Base-by-base conservation (phyloP, 2,113 vertebrate species). In the Phyllopteryx taeniolatus region DNA sequence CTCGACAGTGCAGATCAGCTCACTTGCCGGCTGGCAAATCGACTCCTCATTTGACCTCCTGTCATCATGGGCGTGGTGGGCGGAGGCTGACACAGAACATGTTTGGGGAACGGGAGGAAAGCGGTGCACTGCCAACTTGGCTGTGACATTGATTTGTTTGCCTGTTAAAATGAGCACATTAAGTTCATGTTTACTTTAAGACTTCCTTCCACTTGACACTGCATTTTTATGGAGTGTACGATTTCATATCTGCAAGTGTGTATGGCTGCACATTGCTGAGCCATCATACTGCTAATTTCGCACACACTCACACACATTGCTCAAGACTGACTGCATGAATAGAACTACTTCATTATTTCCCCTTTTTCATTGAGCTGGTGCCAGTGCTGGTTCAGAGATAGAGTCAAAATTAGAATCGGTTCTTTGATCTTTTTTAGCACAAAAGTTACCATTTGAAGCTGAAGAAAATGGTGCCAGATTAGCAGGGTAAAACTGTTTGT, bases 361-460 rank as follows among this genome's bases (percentile, higher is more conserved):
- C 53, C 15, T 56, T 54, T 56, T 56, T 4, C n/a, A 22, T 3
- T 4, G 2, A 22, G 53, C 53, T 19, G 17, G 49, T 51, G 49
- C 49, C 49, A 51, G 49, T 19, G 17, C 17, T 56, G 20, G 9
- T 56, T 56, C 53, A 56, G 53, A n/a, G 20, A 8, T 4, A 10
- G 20, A 56, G 10, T 56, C 53, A 22, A 56, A 20, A 22, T 56
- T 56, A 22, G 20, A 20, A 22, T n/a, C 8, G 20, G 20, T 1
- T 56, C 53, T 54, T 54, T 56, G 53, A 56, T 56, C 53, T 56
- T n/a, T 22, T 56, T 56, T 56, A 56, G 53, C 20, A 56, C 53
- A 10, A 56, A 56, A 56, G 53, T 5, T 9, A 20, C 10, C 1
- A 56, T 8, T 56, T 56, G 53, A 22, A 12, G 8, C 53, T 11